phyloP scores from a whole-genome alignment of 2,797 vertebrate genomes.

The Pyrocephalus nanus region DNA sequence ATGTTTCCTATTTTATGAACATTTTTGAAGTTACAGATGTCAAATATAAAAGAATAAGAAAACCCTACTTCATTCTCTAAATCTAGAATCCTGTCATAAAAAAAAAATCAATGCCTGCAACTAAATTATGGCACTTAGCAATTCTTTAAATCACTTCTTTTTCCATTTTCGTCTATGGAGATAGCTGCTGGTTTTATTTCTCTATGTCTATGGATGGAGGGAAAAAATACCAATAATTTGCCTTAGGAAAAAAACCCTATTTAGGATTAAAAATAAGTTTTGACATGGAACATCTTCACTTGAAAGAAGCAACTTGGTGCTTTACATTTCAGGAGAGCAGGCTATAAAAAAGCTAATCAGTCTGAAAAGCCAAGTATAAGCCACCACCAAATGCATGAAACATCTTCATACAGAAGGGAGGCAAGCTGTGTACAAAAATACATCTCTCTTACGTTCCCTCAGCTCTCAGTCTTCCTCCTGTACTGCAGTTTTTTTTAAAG shows the following conservation, averaged over 20 bases:
- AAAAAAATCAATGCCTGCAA: not conserved
- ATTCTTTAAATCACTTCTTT: not conserved
- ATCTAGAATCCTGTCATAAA: not conserved
- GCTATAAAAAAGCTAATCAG: not conserved
- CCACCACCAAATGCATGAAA: not conserved
- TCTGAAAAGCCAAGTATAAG: slow-evolving; percentile 1
- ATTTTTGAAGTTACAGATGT: not conserved
- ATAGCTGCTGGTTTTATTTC: not conserved
- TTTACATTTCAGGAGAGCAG: slow-evolving; percentile 1
- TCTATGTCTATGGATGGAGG: not conserved
- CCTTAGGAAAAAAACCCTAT: not conserved
- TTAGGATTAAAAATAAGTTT: not conserved
- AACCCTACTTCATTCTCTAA: not conserved
- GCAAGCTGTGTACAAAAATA: not conserved
- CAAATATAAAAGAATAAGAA: not conserved
- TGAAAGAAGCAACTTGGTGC: not conserved
- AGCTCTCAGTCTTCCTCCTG: not conserved
- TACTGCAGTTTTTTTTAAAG: not conserved
- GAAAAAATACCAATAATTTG: not conserved
- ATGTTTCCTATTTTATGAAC: not conserved
- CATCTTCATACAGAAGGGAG: not conserved
- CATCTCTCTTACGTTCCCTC: not conserved
- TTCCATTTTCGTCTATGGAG: not conserved
- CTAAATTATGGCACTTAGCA: not conserved
- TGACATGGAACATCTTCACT: not conserved